phyloP scores from a whole-genome alignment of 2,113 vertebrate genomes.

The Tichodroma muraria region DNA sequence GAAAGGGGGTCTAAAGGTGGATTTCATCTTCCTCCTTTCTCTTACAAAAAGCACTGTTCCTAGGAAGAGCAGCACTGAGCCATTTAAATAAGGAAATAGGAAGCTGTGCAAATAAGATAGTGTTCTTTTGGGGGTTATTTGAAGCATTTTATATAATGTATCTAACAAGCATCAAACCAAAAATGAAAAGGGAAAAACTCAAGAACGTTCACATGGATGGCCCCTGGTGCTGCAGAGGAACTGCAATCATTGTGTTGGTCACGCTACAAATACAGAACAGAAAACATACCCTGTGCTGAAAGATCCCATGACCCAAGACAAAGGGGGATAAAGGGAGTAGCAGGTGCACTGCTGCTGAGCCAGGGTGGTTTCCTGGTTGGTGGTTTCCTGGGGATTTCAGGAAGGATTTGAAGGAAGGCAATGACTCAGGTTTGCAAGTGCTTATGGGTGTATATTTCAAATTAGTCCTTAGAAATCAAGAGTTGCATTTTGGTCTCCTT shows the following conservation, averaged over 20 bases:
- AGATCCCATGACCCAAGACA: background rate
- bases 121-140: background rate
- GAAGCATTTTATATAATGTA: background rate
- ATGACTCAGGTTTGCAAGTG: background rate
- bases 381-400: background rate
- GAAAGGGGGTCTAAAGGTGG: background rate
- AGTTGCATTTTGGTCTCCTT: background rate
- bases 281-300: background rate
- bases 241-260: background rate
- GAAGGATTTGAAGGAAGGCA: background rate
- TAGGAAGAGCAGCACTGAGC: background rate
- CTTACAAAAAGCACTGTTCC: background rate
- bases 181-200: background rate
- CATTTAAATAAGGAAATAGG: background rate
- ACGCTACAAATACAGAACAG: background rate
- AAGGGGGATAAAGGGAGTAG: background rate
- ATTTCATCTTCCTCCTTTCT: background rate
- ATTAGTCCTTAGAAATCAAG: background rate
- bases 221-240: background rate
- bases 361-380: background rate
- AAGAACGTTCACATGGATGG: background rate
- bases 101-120: background rate
- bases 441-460: rapidly evolving
- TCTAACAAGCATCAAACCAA: background rate
- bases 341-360: background rate